phyloP scores from a whole-genome alignment of 1,140 invertebrate genomes.

The Chrysoperla carnea region DNA sequence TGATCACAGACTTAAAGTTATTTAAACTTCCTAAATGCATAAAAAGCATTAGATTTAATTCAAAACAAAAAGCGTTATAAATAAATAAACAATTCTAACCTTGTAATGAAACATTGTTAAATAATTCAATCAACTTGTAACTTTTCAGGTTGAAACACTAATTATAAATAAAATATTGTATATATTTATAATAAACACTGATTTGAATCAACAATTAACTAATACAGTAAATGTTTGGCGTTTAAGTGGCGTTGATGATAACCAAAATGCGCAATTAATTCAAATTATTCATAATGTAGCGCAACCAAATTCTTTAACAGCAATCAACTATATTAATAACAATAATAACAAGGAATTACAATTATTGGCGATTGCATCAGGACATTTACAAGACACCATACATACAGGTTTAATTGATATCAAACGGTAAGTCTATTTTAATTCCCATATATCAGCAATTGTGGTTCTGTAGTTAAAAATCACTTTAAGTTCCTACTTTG shows the following conservation, averaged over 20 bases:
- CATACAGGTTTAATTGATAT: constrained; percentile 10
- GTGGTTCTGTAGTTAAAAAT: too few relatives aligned
- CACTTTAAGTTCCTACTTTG: too few relatives aligned
- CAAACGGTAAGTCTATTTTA: constrained; percentile 5
- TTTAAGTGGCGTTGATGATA: too few relatives aligned
- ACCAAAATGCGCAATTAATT: background rate
- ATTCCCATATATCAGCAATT: background rate
- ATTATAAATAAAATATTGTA: constrained; percentile 5
- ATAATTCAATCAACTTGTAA: too few relatives aligned
- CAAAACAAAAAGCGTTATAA: too few relatives aligned
- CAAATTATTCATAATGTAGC: constrained; percentile 8
- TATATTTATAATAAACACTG: constrained; percentile 7
- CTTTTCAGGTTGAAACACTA: constrained; percentile 6
- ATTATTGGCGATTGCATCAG: constrained; percentile 10
- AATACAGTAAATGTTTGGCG: too few relatives aligned
- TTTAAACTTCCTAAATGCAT: too few relatives aligned
- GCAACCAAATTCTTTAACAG: constrained; percentile 8
- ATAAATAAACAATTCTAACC: too few relatives aligned
- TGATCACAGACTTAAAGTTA: too few relatives aligned
- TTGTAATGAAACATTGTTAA: too few relatives aligned
- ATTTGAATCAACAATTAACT: background rate
- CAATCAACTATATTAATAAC: constrained; percentile 5
- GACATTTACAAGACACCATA: constrained; percentile 10
- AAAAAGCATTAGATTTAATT: too few relatives aligned
- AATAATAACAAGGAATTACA: constrained; percentile 3